These are phyloP conservation scores for Chironomus riparius DNA, from an alignment of 2,888 invertebrate species.

Conservation along the genomic window DNA sequence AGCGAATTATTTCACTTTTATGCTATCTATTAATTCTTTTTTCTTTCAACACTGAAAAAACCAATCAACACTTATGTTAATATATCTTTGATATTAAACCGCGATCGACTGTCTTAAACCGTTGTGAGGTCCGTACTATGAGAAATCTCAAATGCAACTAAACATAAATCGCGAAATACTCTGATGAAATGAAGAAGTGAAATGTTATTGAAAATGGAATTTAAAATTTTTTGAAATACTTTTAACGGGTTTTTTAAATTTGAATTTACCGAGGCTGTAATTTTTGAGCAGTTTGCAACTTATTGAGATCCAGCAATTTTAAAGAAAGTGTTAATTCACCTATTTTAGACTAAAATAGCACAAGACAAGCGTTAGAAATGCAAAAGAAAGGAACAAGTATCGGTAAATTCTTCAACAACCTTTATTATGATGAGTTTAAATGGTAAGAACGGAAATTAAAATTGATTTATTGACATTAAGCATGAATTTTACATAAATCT, in stretches of 20 bases:
- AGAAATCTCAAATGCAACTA: neutral
- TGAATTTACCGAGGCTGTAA: neutral
- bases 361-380: slow-evolving; percentile 43
- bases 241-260: neutral
- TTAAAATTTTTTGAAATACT: neutral
- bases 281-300: neutral
- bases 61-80: slow-evolving; percentile 6
- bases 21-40: neutral
- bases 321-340: neutral
- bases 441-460: slow-evolving; percentile 50
- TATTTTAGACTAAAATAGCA: neutral
- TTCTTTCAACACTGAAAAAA: neutral
- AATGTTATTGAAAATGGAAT: too few species aligned
- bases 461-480: neutral
- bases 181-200: too few species aligned
- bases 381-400: slow-evolving; percentile 47
- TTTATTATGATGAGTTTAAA: slow-evolving; percentile 68
- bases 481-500: neutral
- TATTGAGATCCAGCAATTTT: neutral
- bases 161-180: neutral
- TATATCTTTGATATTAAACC: neutral
- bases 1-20: neutral
- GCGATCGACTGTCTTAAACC: neutral
- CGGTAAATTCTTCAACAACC: slow-evolving; percentile 49
- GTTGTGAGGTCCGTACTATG: neutral